phyloP scores from a whole-genome alignment of 2,888 invertebrate species.

The Aphelenchoides bicaudatus region DNA sequence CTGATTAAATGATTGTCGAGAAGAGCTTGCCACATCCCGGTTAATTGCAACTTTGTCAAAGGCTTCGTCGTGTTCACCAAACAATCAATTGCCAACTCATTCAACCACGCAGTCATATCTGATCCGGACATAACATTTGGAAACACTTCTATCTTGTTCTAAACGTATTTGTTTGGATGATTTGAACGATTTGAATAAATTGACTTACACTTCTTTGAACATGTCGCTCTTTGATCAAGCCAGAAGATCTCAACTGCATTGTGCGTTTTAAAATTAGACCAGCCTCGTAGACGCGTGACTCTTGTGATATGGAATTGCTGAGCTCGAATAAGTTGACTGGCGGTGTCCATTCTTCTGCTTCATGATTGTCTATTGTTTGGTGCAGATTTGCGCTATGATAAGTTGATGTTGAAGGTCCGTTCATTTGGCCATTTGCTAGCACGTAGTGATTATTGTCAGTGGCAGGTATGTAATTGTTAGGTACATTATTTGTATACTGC shows the following conservation, averaged over 20 bases:
- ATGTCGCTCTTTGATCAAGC: constrained; percentile 42
- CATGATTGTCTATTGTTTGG: too few species aligned
- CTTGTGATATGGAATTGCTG: constrained; percentile 35
- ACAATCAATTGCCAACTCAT: constrained; percentile 67
- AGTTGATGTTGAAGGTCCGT: too few species aligned
- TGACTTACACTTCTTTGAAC: constrained; percentile 35
- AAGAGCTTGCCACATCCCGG: constrained; percentile 79
- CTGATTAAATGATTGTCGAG: constrained; percentile 75
- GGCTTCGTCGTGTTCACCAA: constrained; percentile 17
- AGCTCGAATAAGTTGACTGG: constrained; percentile 39
- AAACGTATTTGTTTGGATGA: neutral
- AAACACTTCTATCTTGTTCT: constrained; percentile 34
- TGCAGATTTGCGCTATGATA: too few species aligned
- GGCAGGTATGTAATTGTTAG: too few species aligned
- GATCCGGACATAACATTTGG: constrained; percentile 73
- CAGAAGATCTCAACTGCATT: constrained; percentile 40
- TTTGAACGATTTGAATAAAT: constrained; percentile 1
- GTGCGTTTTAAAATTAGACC: constrained; percentile 36
- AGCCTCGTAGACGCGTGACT: constrained; percentile 40
- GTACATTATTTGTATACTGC: too few species aligned
- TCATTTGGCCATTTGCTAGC: too few species aligned
- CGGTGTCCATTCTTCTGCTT: constrained; percentile 19
- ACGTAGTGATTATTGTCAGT: too few species aligned
- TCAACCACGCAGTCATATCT: constrained; percentile 77
- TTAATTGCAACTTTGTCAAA: constrained; percentile 28